Percentiles rank a stretch among this genome's conserved stretches.
Conservation (phyloP, 1,140 invertebrate species). For the Plodia interpunctella region DNA sequence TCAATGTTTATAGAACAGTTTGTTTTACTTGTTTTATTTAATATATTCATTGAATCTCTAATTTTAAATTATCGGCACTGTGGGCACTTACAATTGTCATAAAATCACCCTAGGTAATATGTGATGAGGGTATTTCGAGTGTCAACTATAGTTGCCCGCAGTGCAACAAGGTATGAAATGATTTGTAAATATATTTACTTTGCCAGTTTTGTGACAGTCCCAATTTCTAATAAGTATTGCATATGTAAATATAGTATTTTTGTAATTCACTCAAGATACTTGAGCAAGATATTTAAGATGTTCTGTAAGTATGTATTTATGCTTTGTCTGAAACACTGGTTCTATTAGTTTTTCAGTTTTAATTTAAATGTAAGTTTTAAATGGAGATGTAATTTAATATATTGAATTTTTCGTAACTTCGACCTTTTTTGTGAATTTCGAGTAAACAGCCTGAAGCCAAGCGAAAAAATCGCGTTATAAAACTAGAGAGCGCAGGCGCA, state of each 20-base stretch:
- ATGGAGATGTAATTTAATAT: constrained; percentile 28
- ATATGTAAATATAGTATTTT: constrained; percentile 46
- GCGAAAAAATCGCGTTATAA: no score
- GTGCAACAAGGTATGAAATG: neutral
- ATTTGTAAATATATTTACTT: constrained; percentile 32
- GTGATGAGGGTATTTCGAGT: no score
- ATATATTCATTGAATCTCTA: neutral
- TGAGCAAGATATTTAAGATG: constrained; percentile 21
- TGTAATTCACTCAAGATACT: constrained; percentile 35
- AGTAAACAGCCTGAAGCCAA: no score
- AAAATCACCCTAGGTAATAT: neutral
- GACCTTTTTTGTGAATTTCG: neutral
- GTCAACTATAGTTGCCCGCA: neutral
- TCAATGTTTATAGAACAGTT: no score
- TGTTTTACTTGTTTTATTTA: neutral
- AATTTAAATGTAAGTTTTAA: neutral
- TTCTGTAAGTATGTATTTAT: constrained; percentile 12
- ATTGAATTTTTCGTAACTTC: constrained; percentile 13
- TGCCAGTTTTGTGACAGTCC: constrained; percentile 20
- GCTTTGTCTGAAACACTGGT: constrained; percentile 22
- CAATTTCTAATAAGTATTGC: constrained; percentile 22
- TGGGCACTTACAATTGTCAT: neutral
- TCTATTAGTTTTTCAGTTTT: constrained; percentile 15
- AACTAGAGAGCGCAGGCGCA: no score
- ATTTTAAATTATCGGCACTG: neutral